These are phyloP conservation scores for Eidolon dupreanum DNA, from an alignment of 2,797 vertebrate species.

Conservation along the genomic window DNA sequence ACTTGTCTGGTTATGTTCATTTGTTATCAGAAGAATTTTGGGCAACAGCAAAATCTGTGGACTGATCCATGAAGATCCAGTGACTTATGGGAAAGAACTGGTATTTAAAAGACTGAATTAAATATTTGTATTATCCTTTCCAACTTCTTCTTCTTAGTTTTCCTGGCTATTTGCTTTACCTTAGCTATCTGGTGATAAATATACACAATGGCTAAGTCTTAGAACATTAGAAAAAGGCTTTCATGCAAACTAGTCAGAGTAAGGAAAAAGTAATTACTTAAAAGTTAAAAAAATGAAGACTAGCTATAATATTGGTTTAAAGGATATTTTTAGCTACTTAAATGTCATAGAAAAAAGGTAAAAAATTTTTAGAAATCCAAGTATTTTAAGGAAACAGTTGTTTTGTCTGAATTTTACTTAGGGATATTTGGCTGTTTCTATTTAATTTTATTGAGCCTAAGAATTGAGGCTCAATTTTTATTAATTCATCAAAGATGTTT, in stretches of 20 bases:
- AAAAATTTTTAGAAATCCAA: constrained; percentile 19
- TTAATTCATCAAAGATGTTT: neutral
- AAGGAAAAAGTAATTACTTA: constrained; percentile 16
- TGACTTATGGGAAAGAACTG: neutral
- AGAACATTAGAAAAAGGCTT: neutral
- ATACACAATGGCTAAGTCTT: neutral
- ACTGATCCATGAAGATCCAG: neutral
- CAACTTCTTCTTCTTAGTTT: neutral
- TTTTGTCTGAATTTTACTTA: constrained; percentile 37
- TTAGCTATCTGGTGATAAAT: neutral
- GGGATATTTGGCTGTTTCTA: neutral
- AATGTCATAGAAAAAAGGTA: neutral
- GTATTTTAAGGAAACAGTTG: neutral
- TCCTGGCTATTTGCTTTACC: neutral
- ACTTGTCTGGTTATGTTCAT: neutral
- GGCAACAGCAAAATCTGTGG: neutral
- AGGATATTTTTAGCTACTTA: neutral
- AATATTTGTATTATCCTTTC: neutral
- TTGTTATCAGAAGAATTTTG: neutral
- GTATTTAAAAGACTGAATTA: neutral
- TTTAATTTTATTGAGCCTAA: neutral
- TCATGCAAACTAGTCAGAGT: neutral
- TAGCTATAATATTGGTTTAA: neutral
- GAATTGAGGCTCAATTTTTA: neutral
- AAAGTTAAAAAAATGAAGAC: neutral